phyloP scores from a whole-genome alignment of 2,113 vertebrate species.

The Albula glossodonta region DNA sequence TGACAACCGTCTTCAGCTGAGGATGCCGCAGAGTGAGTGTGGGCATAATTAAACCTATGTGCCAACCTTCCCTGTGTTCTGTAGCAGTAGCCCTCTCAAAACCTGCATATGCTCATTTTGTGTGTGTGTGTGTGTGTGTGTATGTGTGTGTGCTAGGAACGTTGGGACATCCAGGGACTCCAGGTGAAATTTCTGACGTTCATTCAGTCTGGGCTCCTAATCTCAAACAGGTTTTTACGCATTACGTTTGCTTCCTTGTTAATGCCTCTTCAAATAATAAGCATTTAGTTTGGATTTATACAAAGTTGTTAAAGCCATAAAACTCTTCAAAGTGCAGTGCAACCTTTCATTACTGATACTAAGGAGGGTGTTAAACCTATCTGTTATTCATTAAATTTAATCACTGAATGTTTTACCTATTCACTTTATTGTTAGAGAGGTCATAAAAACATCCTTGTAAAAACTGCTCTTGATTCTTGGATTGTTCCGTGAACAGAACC shows the following conservation, averaged over 20 bases:
- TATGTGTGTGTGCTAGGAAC: conserved; percentile 40
- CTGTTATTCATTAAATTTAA: conserved; percentile 81
- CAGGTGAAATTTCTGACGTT: conserved; percentile 62
- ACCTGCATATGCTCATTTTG: background rate
- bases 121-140: background rate
- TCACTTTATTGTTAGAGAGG: conserved; percentile 73
- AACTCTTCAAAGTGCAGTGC: conserved; percentile 79
- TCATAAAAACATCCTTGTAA: conserved; percentile 75
- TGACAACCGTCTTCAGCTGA: background rate
- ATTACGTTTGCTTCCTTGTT: conserved; percentile 65
- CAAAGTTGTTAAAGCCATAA: conserved; percentile 68
- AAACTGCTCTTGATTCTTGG: conserved; percentile 64
- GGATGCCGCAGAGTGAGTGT: background rate
- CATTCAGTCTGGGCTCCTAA: conserved; percentile 58
- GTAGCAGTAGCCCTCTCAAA: background rate
- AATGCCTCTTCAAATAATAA: conserved; percentile 80
- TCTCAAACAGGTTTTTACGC: conserved; percentile 68
- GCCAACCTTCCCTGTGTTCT: background rate
- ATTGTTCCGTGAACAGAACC: conserved; percentile 72
- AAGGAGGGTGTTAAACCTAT: conserved; percentile 66
- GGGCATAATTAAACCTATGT: background rate
- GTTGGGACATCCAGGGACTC: conserved; percentile 55
- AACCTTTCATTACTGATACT: conserved; percentile 77
- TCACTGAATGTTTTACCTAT: conserved; percentile 76
- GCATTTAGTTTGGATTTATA: conserved; percentile 80